These are phyloP conservation scores for Marasmarcha lunaedactyla DNA, from an alignment of 2,888 invertebrate species.

Conservation along the genomic window DNA sequence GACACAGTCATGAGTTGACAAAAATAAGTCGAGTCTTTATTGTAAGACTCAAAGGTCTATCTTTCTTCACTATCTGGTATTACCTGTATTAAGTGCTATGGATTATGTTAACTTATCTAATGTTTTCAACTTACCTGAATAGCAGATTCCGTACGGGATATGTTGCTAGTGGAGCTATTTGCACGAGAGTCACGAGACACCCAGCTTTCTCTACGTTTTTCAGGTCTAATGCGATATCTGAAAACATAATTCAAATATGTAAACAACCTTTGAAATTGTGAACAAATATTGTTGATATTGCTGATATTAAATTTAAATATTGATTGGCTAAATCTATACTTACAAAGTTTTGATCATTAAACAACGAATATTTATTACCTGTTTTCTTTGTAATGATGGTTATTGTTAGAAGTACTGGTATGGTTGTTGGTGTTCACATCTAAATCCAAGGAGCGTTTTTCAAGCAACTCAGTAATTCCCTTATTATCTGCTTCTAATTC, in stretches of 20 bases:
- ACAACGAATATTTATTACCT: constrained; percentile 65
- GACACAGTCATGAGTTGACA: too few relatives aligned
- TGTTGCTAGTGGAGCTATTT: constrained; percentile 38
- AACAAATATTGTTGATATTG: too few relatives aligned
- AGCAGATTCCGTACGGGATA: constrained; percentile 55
- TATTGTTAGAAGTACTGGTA: constrained; percentile 64
- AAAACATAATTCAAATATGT: background rate
- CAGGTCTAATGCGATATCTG: constrained; percentile 75
- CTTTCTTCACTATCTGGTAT: too few relatives aligned
- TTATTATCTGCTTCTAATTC: constrained; percentile 99
- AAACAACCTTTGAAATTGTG: too few relatives aligned
- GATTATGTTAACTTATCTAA: too few relatives aligned
- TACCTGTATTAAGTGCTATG: too few relatives aligned
- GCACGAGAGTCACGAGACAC: constrained; percentile 56
- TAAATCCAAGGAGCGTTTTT: constrained; percentile 91
- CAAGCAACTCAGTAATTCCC: constrained; percentile 95
- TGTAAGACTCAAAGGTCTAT: too few relatives aligned
- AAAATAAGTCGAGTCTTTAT: too few relatives aligned
- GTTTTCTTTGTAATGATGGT: constrained; percentile 89
- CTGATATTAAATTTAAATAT: too few relatives aligned
- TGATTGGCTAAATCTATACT: too few relatives aligned
- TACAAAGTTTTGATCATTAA: too few relatives aligned
- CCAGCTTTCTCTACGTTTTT: constrained; percentile 82
- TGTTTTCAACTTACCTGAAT: too few relatives aligned
- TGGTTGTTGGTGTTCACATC: constrained; percentile 73